Base-by-base conservation (phyloP, 2,797 vertebrate genomes). In the Tragelaphus eurycerus region DNA sequence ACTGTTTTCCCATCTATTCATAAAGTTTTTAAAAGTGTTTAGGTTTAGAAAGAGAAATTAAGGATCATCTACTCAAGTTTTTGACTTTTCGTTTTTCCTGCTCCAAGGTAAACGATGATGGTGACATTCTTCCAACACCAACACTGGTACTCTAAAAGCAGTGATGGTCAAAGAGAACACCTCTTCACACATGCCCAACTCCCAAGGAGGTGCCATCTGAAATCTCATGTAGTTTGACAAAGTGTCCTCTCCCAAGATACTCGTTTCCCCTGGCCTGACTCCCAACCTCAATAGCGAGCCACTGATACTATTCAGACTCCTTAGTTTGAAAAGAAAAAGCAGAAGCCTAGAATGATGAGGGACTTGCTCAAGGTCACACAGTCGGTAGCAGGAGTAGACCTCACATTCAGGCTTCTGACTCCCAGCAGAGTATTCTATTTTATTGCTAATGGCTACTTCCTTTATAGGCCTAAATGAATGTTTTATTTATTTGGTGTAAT, bases 41-140 rank as follows among this genome's bases (percentile, higher is more conserved):
- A 67, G 38, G 60, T 90, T 93, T 92, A 92, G 64, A 89, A n/a
- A 95, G 83, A 93, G 55, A 95, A 74, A 79, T 57, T 62, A 81
- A 95, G 27, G 23, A 64, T 79, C 27, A 89, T 50, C 34, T 84
- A 64, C 13, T 23, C 15, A 52, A 85, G 43, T 91, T 96, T 81
- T 52, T 67, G 71, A 16, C 6, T 14, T 82, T 67, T 29, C 55
- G 48, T 62, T 86, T 8, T 3, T 31, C 31, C 8, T 25, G 2
- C 4, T 85, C 67, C 64, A 93, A 38, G 15, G 31, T 93, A 71
- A 55, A 48, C 0, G 12, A 89, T 50, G 31, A 29, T 27, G 17
- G 52, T 6, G 3, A 5, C 14, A 14, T 74, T 19, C 14, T 81
- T 46, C 17, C 55, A 27, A 17, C 62, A 23, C 34, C 11, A 38